Percentiles rank a stretch among this genome's conserved stretches.
These are phyloP conservation scores for Daphoenositta chrysoptera DNA, from an alignment of 2,113 vertebrate species.

Conservation along the genomic window DNA sequence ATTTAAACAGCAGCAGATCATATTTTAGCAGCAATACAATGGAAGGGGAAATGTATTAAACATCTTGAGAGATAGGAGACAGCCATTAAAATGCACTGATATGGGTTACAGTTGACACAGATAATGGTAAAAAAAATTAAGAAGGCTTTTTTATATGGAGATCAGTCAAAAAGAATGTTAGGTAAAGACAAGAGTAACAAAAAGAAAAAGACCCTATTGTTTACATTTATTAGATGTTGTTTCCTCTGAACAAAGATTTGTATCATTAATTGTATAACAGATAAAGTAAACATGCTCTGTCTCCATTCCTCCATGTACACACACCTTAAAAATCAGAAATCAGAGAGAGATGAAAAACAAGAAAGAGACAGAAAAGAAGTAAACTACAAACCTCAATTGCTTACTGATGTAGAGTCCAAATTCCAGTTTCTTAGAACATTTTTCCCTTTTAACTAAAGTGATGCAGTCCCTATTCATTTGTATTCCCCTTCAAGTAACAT, in stretches of 20 bases:
- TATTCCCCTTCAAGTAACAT: slow-evolving; percentile 79
- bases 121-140: neutral
- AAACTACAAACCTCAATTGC: neutral
- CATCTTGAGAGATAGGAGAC: neutral
- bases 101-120: neutral
- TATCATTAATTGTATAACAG: neutral
- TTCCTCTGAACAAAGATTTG: neutral
- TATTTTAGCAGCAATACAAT: slow-evolving; percentile 35
- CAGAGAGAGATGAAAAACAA: slow-evolving; percentile 13
- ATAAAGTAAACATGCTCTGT: neutral
- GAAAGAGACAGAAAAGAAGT: slow-evolving; percentile 7
- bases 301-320: neutral
- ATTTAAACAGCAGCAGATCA: neutral
- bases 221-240: slow-evolving; percentile 17
- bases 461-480: slow-evolving; percentile 78
- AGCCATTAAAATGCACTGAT: slow-evolving; percentile 4
- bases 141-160: neutral
- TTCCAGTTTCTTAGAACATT: slow-evolving; percentile 41
- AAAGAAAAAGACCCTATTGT: neutral
- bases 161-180: neutral
- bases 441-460: slow-evolving; percentile 65
- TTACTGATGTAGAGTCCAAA: slow-evolving; percentile 42
- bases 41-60: slow-evolving; percentile 16
- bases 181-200: neutral
- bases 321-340: slow-evolving; percentile 18